Base-by-base conservation (phyloP, 2,797 vertebrate species). In the Chrysocyon brachyurus region DNA sequence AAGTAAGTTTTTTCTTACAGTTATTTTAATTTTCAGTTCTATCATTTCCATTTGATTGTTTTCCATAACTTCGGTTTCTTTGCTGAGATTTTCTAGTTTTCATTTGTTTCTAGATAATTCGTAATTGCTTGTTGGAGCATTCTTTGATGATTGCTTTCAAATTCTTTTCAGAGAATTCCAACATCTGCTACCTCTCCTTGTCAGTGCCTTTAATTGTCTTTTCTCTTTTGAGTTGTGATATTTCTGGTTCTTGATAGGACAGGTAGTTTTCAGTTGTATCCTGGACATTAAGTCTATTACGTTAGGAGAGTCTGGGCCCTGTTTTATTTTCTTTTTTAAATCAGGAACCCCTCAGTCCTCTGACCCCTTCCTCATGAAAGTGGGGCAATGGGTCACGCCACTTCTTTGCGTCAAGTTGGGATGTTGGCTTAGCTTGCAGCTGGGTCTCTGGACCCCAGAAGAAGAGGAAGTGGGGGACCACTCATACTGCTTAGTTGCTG, bases 21-120 rank as follows among this genome's bases (percentile, higher is more conserved):
- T 81, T 91, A 78, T 94, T 89, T 90, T 73, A 21, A 84, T 86
- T 92, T 95, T 61, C 22, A 46, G 26, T 84, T 96, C 31, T 89
- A 31, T 90, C 66, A 78, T 92, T 87, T 92, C 40, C 21, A 72
- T 57, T 78, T 95, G 33, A 11, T 94, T 84, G n/a, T 79, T 95
- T 90, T 81, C 79, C 19, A 33, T 92, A 78, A 66, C 11, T 79
- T 79, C 15, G 49, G 24, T 79, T 85, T 87, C 64, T 79, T 66
- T 96, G 73, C 31, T 94, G 75, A 86, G 19, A 33, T 89, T 96
- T 87, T 66, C 26, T 68, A 26, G 81, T 83, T 89, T 92, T 64
- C 16, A 64, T 90, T 83, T 91, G 75, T 78, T 90, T 94, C 46
- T 83, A 87, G 79, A 90, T 4, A 70, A 92, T 79, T 87, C 54